Base-by-base conservation (phyloP, 2,797 vertebrate species). In the Pantherophis alleghaniensis region DNA sequence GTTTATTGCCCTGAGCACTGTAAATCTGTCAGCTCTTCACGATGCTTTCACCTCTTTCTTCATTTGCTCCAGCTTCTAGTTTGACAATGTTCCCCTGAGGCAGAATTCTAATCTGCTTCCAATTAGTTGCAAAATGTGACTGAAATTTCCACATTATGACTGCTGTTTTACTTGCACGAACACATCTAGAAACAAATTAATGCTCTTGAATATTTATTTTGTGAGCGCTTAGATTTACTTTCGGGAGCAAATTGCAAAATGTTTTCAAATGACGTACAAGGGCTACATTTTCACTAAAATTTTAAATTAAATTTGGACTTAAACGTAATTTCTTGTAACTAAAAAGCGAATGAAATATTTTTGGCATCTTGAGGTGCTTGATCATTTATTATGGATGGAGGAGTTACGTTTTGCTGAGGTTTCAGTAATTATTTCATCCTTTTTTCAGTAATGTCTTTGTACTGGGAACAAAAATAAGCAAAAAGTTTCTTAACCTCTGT, bases 61-160 rank as follows among this genome's bases (percentile, higher is more conserved):
- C 97, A 97, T 98, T 98, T 97, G 97, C 98, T 97, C 95, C 95
- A 96, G 97, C 97, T 98, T 97, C 98, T 98, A 98, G 97, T 98
- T 98, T 98, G 98, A 98, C 98, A 98, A 97, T 97, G 97, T 97
- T 98, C 98, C 98, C 98, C 97, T 94, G 98, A 98, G 98, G 98
- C 97, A 95, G 97, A 98, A 98, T 98, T 98, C 97, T 98, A 98
- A 98, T 98, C 98, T 98, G 98, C 97, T 98, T 98, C 97, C 98
- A 98, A 98, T 98, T 98, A 98, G 98, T 98, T 98, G 97, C 97
- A 97, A 98, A 98, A 98, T 98, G 98, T 98, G 98, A 98, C 97
- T 98, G 97, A 98, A 98, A 98, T 98, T 97, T 98, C 98, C 97
- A 97, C 97, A 97, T 98, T 97, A 98, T 96, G 97, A 97, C 97